A percentile compares a stretch with the other conserved stretches of the same genome.
phyloP scores from a whole-genome alignment of 2,797 vertebrate genomes.

The Moxostoma hubbsi region DNA sequence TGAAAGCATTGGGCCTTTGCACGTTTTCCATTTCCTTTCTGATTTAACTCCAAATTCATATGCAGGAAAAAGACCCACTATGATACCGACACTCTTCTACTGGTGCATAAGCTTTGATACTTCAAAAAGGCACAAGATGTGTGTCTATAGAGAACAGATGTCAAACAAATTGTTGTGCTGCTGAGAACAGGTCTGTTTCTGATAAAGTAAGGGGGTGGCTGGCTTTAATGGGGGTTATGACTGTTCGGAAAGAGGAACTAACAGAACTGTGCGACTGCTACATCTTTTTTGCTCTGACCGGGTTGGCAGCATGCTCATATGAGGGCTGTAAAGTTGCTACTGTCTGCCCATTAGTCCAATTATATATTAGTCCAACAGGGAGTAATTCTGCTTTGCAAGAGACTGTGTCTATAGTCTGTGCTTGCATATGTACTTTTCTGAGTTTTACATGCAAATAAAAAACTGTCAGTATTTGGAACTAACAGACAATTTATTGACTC shows the following conservation, averaged over 20 bases:
- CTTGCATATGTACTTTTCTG: not conserved
- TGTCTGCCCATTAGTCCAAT: constrained; percentile 31
- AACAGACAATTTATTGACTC: not conserved
- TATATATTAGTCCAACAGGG: constrained; percentile 48
- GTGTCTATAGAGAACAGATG: constrained; percentile 39
- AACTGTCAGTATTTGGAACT: not conserved
- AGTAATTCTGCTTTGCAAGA: constrained; percentile 20
- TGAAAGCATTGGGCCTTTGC: not conserved
- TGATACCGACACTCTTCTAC: not conserved
- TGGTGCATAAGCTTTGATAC: not conserved
- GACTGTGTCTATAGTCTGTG: not conserved
- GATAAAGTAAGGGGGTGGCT: constrained; percentile 25
- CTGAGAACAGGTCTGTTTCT: constrained; percentile 31
- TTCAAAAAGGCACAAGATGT: constrained; percentile 10
- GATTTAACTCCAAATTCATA: constrained; percentile 10
- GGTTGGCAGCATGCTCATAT: constrained; percentile 7
- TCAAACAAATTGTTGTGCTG: constrained; percentile 25
- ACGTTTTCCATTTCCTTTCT: not conserved
- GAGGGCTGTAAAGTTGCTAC: constrained; percentile 21
- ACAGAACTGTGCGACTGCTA: not conserved
- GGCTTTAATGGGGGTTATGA: constrained; percentile 47
- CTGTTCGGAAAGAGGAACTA: constrained; percentile 25
- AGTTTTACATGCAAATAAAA: not conserved
- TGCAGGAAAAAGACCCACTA: constrained; percentile 3
- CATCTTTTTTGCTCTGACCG: constrained; percentile 7